These are phyloP conservation scores for Cephalopterus ornatus DNA, from an alignment of 2,113 vertebrate genomes.

Conservation along the genomic window DNA sequence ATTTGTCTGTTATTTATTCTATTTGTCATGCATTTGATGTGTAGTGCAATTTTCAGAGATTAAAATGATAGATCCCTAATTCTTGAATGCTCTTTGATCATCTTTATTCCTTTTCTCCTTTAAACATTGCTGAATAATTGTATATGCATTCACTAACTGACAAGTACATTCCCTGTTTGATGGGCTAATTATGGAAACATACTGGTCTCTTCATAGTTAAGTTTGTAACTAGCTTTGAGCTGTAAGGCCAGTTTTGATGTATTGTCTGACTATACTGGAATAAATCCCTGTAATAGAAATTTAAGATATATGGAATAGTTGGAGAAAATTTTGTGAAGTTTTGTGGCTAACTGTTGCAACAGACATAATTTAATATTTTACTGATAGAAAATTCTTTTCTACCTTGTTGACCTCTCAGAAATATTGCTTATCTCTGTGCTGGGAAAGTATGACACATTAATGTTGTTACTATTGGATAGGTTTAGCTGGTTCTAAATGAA, in stretches of 20 bases:
- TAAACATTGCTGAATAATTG: slow-evolving; percentile 66
- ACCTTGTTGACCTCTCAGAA: background rate
- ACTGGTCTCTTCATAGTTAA: slow-evolving; percentile 27
- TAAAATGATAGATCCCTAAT: slow-evolving; percentile 70
- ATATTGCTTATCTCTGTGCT: background rate
- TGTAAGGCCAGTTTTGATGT: slow-evolving; percentile 47
- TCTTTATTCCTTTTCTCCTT: slow-evolving; percentile 66
- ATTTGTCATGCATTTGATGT: slow-evolving; percentile 58
- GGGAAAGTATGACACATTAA: fast-evolving
- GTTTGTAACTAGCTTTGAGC: slow-evolving; percentile 37
- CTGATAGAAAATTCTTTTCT: background rate
- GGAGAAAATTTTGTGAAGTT: background rate
- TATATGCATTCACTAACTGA: slow-evolving; percentile 60
- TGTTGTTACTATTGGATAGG: background rate
- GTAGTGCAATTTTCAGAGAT: slow-evolving; percentile 67
- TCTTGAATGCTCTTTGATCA: slow-evolving; percentile 70
- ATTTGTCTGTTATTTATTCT: slow-evolving; percentile 56
- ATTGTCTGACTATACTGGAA: background rate
- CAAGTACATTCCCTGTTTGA: slow-evolving; percentile 60
- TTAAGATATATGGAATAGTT: background rate
- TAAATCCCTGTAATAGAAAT: background rate
- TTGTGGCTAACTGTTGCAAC: background rate
- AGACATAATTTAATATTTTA: background rate
- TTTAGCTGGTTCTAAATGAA: background rate
- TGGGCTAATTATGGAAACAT: slow-evolving; percentile 61